Evolutionary conservation across 2,888 invertebrate species (phyloP), one percentile per base, ranked within the genome.

Genomic region (Hermaeophaga mercurialis): DNA sequence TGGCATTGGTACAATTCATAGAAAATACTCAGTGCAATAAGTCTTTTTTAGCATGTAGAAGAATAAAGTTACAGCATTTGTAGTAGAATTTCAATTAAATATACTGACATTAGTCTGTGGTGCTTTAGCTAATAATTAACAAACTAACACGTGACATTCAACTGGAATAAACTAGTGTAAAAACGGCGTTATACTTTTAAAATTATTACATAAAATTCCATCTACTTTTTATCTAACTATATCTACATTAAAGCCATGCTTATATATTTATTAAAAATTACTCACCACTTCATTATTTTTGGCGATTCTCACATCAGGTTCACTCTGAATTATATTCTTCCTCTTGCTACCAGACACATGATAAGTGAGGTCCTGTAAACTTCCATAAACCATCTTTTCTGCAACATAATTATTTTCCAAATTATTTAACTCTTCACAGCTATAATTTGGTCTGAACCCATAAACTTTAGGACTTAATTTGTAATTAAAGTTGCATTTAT

Each of bases 401-500:
- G 66, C 64, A 17, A 64, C 64, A 8, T 48, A 66, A 54, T 70
- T 75, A 64, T 66, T 73, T 48, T 44, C 52, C 39, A 71, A 66
- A 54, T 70, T 75, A 64, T 67, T 74, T 47, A 73, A 65, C 63
- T 78, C 74, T 56, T 77, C 77, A 54, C 73, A 75, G 65, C 76
- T 75, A 33, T 71, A 70, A 61, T 75, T 75, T 15, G 72, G 72
- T 58, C 75, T 77, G 3, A 80, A 66, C n/a, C 80, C 80, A 69
- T 85, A 87, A 22, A 85, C 86, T 77, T 87, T 87, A 0, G 86
- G 85, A 68, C 86, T 86, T 11, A 87, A 75, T 70, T 86, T 86
- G 62, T 83, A 80, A 53, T 73, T 74, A 43, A 76, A 61, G 18
- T 75, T 72, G 36, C 69, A 70, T 43, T 71, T 72, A 43, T 75